A percentile compares a stretch with the other conserved stretches of the same genome.
Evolutionary conservation across 2,797 vertebrate species (phyloP).

Genomic region (Channallabes apus): DNA sequence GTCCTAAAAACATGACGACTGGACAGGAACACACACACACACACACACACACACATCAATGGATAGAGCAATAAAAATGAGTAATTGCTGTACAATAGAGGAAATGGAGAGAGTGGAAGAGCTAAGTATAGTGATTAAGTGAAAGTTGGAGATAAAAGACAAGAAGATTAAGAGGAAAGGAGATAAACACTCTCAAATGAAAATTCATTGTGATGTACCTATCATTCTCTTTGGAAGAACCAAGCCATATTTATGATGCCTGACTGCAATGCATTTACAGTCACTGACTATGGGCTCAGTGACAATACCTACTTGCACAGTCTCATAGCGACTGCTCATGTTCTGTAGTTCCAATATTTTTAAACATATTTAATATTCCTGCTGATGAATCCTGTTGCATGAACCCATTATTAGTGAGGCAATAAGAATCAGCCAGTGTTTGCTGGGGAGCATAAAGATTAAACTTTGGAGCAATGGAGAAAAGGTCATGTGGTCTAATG

Average conservation of each 20-base stretch:
- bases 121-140: background rate
- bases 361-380: background rate
- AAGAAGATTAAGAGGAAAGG: conserved; percentile 12
- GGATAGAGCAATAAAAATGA: background rate
- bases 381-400: background rate
- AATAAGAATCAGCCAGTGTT: background rate
- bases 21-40: background rate
- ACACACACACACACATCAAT: background rate
- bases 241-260: background rate
- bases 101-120: background rate
- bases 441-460: too few species aligned
- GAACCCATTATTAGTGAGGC: background rate
- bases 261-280: background rate
- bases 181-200: conserved; percentile 24
- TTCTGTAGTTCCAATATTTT: background rate
- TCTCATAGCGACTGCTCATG: background rate
- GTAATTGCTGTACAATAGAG: background rate
- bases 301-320: background rate
- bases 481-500: too few species aligned
- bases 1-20: background rate
- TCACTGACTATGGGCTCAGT: background rate
- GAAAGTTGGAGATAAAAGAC: conserved; percentile 17
- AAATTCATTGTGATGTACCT: conserved; percentile 17
- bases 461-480: too few species aligned
- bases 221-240: background rate